Conservation (phyloP, 1,140 invertebrate genomes). For the Drosophila tani region DNA sequence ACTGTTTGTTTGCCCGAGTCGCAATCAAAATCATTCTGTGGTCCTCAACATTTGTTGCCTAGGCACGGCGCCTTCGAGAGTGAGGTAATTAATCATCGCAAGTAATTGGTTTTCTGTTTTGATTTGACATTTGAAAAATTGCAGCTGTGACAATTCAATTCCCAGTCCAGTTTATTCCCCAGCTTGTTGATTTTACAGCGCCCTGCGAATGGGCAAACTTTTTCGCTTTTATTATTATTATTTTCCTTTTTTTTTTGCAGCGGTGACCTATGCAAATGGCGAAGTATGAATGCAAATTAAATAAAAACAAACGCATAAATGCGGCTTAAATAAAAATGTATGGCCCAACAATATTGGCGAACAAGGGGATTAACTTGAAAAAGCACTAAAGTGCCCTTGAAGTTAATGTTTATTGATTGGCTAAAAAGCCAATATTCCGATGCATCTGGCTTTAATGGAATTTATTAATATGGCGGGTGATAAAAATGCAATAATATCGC, state of each 20-base stretch:
- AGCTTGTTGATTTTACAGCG: slow-evolving; percentile 11
- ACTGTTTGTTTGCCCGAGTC: slow-evolving; percentile 31
- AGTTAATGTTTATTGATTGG: slow-evolving; percentile 16
- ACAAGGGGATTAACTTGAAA: slow-evolving; percentile 36
- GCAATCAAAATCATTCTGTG: slow-evolving; percentile 80
- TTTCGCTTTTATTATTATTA: background rate
- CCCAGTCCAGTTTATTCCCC: slow-evolving; percentile 26
- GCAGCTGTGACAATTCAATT: slow-evolving; percentile 74
- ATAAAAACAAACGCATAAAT: slow-evolving; percentile 52
- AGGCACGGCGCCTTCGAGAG: slow-evolving; percentile 12
- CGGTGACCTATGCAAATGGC: slow-evolving; percentile 32
- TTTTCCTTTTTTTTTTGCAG: background rate
- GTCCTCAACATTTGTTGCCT: slow-evolving; percentile 65
- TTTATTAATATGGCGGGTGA: background rate
- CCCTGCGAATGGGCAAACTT: slow-evolving; percentile 10
- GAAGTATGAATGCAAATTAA: slow-evolving; percentile 51
- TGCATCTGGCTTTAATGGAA: slow-evolving; percentile 23
- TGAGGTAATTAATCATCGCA: slow-evolving; percentile 75
- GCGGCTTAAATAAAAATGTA: slow-evolving; percentile 21
- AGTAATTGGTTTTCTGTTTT: slow-evolving; percentile 81
- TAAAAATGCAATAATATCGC: background rate
- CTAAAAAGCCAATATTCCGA: background rate
- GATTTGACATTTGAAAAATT: slow-evolving; percentile 82
- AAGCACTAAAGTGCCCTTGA: slow-evolving; percentile 23
- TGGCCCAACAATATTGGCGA: slow-evolving; percentile 15